Conservation (phyloP, 2,113 vertebrate species). For the Ceyx margarethae region DNA sequence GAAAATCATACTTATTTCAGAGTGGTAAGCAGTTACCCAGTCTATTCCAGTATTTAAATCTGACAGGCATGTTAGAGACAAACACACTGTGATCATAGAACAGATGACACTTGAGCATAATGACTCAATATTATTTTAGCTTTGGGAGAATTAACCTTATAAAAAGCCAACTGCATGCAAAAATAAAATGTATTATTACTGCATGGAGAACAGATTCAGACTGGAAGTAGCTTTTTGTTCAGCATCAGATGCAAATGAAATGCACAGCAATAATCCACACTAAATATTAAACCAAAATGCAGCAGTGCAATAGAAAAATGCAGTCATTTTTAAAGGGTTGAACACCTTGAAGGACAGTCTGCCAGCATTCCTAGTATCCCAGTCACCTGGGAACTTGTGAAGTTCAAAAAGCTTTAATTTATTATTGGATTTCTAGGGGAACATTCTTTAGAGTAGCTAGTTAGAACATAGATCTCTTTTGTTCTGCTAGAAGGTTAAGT, state of each 20-base stretch:
- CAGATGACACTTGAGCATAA: not conserved
- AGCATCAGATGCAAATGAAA: not conserved
- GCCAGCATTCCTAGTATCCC: not conserved
- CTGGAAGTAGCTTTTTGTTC: not conserved
- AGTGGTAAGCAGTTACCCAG: slow-evolving; percentile 11
- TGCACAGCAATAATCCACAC: not conserved
- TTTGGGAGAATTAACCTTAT: slow-evolving; percentile 22
- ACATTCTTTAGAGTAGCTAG: not conserved
- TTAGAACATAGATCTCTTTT: not conserved
- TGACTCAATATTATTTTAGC: slow-evolving; percentile 8
- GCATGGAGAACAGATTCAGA: not conserved
- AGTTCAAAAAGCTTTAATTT: slow-evolving; percentile 20
- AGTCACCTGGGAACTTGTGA: not conserved
- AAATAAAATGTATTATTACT: slow-evolving; percentile 7
- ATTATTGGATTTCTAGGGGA: not conserved
- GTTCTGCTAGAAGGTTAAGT: not conserved
- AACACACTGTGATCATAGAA: not conserved
- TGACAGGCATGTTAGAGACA: slow-evolving; percentile 23
- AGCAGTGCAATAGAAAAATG: not conserved
- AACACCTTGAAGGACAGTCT: not conserved
- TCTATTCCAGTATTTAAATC: not conserved
- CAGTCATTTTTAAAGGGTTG: not conserved
- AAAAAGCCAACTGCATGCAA: not conserved
- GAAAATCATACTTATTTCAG: not conserved
- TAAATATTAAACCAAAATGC: not conserved